A percentile compares a stretch with the other conserved stretches of the same genome.
These are phyloP conservation scores for Calidris pygmaea DNA, from an alignment of 2,113 vertebrate genomes.

Conservation along the genomic window DNA sequence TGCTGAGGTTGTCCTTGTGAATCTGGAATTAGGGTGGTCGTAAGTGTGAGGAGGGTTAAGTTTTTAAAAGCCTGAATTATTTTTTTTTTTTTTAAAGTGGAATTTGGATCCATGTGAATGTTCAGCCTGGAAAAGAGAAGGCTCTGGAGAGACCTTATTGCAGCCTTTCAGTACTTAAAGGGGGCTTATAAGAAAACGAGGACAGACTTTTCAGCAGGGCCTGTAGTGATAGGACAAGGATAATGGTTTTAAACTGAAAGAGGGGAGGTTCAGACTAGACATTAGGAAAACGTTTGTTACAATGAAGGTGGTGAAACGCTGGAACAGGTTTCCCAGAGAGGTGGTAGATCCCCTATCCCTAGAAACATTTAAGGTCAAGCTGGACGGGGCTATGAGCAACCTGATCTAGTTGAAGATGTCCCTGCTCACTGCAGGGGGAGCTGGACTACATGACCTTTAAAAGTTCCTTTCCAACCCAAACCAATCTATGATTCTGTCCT, in stretches of 20 bases:
- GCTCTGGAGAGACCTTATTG: not conserved
- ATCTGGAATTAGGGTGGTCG: not conserved
- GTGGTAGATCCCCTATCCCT: not conserved
- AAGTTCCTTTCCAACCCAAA: not conserved
- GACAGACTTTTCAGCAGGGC: not conserved
- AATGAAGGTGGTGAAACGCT: not conserved
- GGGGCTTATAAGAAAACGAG: not conserved
- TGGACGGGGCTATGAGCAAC: accelerated
- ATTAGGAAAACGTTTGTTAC: not conserved
- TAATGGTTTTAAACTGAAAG: not conserved
- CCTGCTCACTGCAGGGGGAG: accelerated
- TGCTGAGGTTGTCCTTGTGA: not conserved
- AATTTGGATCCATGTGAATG: not conserved
- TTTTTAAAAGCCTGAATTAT: not conserved
- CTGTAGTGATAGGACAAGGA: not conserved
- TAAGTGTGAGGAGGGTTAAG: not conserved
- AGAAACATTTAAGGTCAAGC: not conserved
- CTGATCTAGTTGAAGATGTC: not conserved
- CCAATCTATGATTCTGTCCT: not conserved
- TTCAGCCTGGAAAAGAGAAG: not conserved
- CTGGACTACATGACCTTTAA: not conserved
- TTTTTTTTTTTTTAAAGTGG: not conserved
- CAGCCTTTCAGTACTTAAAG: not conserved
- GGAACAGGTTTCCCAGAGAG: not conserved
- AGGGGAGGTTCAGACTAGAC: not conserved